Evolutionary conservation across 2,888 invertebrate genomes (phyloP), one percentile per base, ranked within the genome.

Genomic region (Gymnoscelis rufifasciata): DNA sequence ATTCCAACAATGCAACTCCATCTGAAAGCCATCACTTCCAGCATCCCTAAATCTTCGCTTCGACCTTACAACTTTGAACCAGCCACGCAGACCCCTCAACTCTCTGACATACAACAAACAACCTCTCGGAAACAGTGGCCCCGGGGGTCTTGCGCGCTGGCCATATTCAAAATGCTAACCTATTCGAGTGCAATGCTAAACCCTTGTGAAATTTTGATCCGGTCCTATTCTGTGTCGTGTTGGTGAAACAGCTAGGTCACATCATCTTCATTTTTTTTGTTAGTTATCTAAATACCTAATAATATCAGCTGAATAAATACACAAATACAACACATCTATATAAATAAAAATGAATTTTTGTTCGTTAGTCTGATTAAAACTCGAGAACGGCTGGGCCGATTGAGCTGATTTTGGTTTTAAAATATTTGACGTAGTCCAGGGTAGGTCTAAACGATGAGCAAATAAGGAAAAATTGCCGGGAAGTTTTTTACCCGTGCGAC

Each of bases 101-200:
- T 54, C 41, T 13, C 47, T 24, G 40, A 33, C 13, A 19, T 26
- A 14, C 37, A 13, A 10, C n/a, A 45, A 44, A 38, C 38, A 50
- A 51, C 38, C 38, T 27, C 26, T 28, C 5, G 23, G 13, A 51
- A 43, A 35, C 43, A 11, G 42, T 36, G 26, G 38, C 43, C 42
- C 7, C 38, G 14, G 28, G 50, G 71, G 24, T 64, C 71, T 49
- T 19, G 6, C 14, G 42, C 1, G 42, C 50, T 75, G 71, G 78
- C 50, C 59, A 49, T 59, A 67, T 73, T 70, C 64, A 66, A 67
- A 70, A 78, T 71, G 71, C 66, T 73, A 75, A 74, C 69, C 63
- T 67, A 74, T 66, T 66, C 69, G 52, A 52, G 42, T 61, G 64
- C 60, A 65, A 66, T 60, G 66, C 64, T 67, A 67, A 69, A 63